Base-by-base conservation (phyloP, 2,888 invertebrate genomes). In the Melinopterus prodromus region DNA sequence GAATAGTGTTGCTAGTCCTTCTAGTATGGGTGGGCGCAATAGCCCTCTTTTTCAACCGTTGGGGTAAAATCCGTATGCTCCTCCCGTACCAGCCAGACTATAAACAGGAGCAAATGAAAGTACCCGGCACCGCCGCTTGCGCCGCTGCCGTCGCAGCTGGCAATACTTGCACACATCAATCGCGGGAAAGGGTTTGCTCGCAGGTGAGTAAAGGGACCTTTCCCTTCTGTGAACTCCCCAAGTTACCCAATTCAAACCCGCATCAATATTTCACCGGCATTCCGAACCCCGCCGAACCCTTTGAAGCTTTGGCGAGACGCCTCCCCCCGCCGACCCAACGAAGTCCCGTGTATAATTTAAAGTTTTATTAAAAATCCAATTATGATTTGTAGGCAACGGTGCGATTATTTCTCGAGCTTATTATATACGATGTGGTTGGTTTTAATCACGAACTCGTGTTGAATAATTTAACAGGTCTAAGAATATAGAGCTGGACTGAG, bases 21-120 rank as follows among this genome's bases (percentile, higher is more conserved):
- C 91, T 95, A 86, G 95, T 96, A 70, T 96, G 96, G 96, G 93
- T 95, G 16, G 95, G 94, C n/a, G 96, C 96, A 35, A 96, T 96
- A 86, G 94, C 95, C 0, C 90, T 96, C 79, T 96, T 96, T 91
- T 96, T 96, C 91, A 96, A 96, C 88, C 93, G 96, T 80, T 96
- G 96, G 96, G 96, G 96, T 79, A 96, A 96, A 90, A 96, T 96
- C 82, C 93, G 97, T 74, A 97, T 97, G 97, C 91, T 97, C 84
- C 91, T 97, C 84, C 97, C 97, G 6, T 97, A 97, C 88, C 97
- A 97, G 87, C 97, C 97, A 12, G 96, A 97, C 88, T 97, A 97
- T 89, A 97, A 97, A 87, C 88, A 88, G 82, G 97, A 97, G 86
- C 96, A 97, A 88, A 90, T 97, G 77, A 96, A 97, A 91, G 94